phyloP scores from a whole-genome alignment of 2,888 invertebrate genomes.

The Watsonalla binaria region DNA sequence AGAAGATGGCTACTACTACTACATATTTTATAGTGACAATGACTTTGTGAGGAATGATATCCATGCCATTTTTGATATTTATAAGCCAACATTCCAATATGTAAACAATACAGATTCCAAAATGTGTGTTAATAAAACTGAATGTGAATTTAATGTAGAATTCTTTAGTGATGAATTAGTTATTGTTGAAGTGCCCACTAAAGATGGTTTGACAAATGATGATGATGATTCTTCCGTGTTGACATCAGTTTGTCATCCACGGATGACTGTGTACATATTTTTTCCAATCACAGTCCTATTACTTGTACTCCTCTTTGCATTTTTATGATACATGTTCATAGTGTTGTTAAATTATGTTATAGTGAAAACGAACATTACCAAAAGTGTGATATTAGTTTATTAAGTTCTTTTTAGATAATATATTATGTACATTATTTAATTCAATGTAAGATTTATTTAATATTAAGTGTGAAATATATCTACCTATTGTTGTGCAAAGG shows the following conservation, averaged over 20 bases:
- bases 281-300: constrained; percentile 88
- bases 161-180: constrained; percentile 88
- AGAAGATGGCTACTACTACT: constrained; percentile 91
- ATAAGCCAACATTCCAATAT: constrained; percentile 90
- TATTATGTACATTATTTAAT: constrained; percentile 5
- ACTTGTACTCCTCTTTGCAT: constrained; percentile 88
- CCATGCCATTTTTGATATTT: constrained; percentile 90
- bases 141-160: constrained; percentile 85
- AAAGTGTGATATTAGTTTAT: constrained; percentile 73
- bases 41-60: constrained; percentile 88
- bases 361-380: constrained; percentile 65
- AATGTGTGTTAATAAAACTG: constrained; percentile 86
- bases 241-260: constrained; percentile 87
- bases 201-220: constrained; percentile 88
- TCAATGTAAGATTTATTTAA: no score
- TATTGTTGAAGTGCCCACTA: constrained; percentile 90
- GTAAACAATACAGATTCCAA: constrained; percentile 82
- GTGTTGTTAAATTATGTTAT: constrained; percentile 50
- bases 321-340: constrained; percentile 81
- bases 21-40: constrained; percentile 93
- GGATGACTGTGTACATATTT: constrained; percentile 87
- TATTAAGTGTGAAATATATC: not conserved
- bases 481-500: not conserved
- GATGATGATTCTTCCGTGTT: constrained; percentile 85
- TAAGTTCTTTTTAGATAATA: constrained; percentile 29